A percentile compares a stretch with the other conserved stretches of the same genome.
Conservation (phyloP, 1,140 invertebrate genomes). For the Neoseiulus cucumeris region DNA sequence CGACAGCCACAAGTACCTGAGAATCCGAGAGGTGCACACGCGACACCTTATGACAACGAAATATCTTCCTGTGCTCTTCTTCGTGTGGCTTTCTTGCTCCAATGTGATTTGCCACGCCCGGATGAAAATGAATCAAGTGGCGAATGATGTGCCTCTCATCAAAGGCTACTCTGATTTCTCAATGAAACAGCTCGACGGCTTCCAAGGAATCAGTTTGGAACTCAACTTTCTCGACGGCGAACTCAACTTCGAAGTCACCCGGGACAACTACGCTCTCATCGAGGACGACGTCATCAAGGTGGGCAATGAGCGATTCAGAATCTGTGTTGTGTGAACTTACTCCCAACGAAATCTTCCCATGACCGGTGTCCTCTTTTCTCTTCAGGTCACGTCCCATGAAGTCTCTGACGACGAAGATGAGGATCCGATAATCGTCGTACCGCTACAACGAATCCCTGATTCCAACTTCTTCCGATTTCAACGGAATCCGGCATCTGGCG, state of each 20-base stretch:
- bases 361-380: too few relatives aligned
- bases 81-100: too few relatives aligned
- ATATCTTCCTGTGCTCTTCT: too few relatives aligned
- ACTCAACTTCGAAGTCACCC: slow-evolving; percentile 8
- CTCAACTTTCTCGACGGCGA: slow-evolving; percentile 9
- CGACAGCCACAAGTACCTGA: too few relatives aligned
- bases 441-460: neutral
- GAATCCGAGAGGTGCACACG: too few relatives aligned
- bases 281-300: slow-evolving; percentile 4
- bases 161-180: neutral
- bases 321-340: too few relatives aligned
- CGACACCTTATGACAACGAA: too few relatives aligned
- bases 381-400: neutral
- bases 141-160: neutral
- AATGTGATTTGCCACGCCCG: too few relatives aligned
- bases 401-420: slow-evolving; percentile 1
- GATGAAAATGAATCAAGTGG: neutral
- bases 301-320: neutral
- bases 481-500: neutral
- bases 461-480: slow-evolving; percentile 2
- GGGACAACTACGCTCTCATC: slow-evolving; percentile 1
- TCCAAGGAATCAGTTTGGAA: slow-evolving; percentile 7
- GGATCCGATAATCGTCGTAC: slow-evolving; percentile 5
- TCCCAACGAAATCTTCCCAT: too few relatives aligned
- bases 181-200: neutral